Percentiles rank a stretch among this genome's conserved stretches.
phyloP scores from a whole-genome alignment of 2,113 vertebrate species.

The Chlamydotis undulata region DNA sequence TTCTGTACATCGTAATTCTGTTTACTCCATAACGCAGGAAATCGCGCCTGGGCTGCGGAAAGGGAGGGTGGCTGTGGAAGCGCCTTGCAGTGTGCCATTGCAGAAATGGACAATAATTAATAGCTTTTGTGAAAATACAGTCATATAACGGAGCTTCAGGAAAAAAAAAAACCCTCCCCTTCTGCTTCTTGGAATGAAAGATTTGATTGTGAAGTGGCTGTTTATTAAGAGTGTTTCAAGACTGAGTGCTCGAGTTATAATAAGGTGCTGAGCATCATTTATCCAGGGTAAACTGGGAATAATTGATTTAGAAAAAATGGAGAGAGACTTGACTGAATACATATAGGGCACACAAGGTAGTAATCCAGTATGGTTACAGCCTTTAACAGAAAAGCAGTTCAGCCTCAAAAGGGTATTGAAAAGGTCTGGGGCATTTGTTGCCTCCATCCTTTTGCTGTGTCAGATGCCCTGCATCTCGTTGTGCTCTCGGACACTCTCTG shows the following conservation, averaged over 20 bases:
- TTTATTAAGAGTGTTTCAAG: neutral
- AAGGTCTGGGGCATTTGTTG: neutral
- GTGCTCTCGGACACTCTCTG: fast-evolving
- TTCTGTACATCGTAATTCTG: neutral
- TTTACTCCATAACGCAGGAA: conserved; percentile 31
- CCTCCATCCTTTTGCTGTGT: neutral
- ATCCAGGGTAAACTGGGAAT: neutral
- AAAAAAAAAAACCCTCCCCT: neutral
- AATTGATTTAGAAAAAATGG: neutral
- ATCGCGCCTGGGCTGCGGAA: neutral
- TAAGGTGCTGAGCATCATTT: neutral
- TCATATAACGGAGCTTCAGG: neutral
- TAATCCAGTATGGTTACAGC: neutral
- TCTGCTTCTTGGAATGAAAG: conserved; percentile 21
- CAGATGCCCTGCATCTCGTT: too few species aligned
- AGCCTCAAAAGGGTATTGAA: neutral
- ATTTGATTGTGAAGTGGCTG: neutral
- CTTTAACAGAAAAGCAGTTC: neutral
- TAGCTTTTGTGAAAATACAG: conserved; percentile 23
- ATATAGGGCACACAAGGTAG: neutral
- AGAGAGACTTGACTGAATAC: neutral
- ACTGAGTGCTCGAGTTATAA: neutral
- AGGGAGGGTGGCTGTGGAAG: neutral
- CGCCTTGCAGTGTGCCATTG: neutral
- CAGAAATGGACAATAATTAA: neutral